A percentile compares a stretch with the other conserved stretches of the same genome.
These are phyloP conservation scores for Bruchidius siliquastri DNA, from an alignment of 2,888 invertebrate species.

Conservation along the genomic window DNA sequence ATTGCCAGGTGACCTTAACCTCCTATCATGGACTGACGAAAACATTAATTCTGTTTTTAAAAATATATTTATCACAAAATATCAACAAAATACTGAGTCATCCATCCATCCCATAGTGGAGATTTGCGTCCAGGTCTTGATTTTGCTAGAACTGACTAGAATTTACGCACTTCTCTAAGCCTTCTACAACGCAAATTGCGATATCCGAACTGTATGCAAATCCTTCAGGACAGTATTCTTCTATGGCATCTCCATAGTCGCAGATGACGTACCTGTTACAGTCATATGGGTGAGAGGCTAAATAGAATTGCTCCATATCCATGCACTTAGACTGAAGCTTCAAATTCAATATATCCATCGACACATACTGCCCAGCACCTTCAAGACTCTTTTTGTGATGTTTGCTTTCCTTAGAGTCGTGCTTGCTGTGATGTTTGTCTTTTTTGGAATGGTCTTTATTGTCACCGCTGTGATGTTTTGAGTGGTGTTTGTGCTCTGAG, in stretches of 20 bases:
- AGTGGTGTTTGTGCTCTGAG: neutral
- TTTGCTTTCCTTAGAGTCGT: neutral
- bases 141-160: too few relatives aligned
- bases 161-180: conserved; percentile 1
- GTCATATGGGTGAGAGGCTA: conserved; percentile 1
- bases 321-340: neutral
- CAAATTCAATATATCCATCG: neutral
- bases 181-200: conserved; percentile 1
- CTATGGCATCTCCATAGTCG: conserved; percentile 1
- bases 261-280: conserved; percentile 3
- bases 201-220: conserved; percentile 2
- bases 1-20: too few relatives aligned
- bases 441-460: neutral
- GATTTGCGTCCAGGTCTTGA: too few relatives aligned
- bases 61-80: too few relatives aligned
- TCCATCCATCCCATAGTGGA: neutral
- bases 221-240: neutral
- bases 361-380: neutral
- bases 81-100: too few relatives aligned
- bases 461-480: neutral
- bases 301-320: neutral
- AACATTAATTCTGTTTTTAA: too few relatives aligned
- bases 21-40: too few relatives aligned
- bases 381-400: neutral
- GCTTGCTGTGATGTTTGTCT: neutral